A percentile compares a stretch with the other conserved stretches of the same genome.
Conservation (phyloP, 2,888 invertebrate species). For the Creontiades dilutus region DNA sequence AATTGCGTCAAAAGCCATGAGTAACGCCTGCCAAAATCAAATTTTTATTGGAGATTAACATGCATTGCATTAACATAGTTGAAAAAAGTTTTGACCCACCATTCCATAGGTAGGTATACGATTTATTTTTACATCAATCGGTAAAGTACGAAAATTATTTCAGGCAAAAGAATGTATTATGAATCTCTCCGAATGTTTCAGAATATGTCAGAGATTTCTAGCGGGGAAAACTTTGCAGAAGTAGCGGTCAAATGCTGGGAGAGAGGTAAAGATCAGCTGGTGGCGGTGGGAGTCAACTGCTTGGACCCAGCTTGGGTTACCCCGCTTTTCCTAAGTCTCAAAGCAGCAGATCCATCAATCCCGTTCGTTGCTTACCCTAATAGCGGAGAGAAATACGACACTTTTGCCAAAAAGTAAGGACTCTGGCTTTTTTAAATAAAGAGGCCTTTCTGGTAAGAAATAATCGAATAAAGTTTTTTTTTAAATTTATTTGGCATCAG, state of each 20-base stretch:
- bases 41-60: too few relatives aligned
- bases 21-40: too few relatives aligned
- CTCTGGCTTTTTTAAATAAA: background rate
- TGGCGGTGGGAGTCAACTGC: slow-evolving; percentile 95
- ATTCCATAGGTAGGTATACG: too few relatives aligned
- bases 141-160: too few relatives aligned
- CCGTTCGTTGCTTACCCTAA: slow-evolving; percentile 95
- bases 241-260: slow-evolving; percentile 85
- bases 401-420: slow-evolving; percentile 81
- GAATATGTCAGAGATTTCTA: slow-evolving; percentile 81
- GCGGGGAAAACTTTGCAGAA: slow-evolving; percentile 89
- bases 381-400: slow-evolving; percentile 90
- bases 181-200: background rate
- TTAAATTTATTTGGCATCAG: too few relatives aligned
- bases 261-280: slow-evolving; percentile 82
- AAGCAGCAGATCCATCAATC: slow-evolving; percentile 79
- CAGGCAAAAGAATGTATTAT: too few relatives aligned
- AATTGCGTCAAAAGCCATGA: too few relatives aligned
- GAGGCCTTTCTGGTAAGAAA: background rate
- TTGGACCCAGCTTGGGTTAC: slow-evolving; percentile 85
- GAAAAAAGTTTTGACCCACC: too few relatives aligned
- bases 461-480: too few relatives aligned
- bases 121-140: too few relatives aligned
- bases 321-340: slow-evolving; percentile 81
- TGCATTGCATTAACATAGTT: too few relatives aligned